A percentile compares a stretch with the other conserved stretches of the same genome.
Evolutionary conservation across 2,113 vertebrate genomes (phyloP).

Genomic region (Spea bombifrons): DNA sequence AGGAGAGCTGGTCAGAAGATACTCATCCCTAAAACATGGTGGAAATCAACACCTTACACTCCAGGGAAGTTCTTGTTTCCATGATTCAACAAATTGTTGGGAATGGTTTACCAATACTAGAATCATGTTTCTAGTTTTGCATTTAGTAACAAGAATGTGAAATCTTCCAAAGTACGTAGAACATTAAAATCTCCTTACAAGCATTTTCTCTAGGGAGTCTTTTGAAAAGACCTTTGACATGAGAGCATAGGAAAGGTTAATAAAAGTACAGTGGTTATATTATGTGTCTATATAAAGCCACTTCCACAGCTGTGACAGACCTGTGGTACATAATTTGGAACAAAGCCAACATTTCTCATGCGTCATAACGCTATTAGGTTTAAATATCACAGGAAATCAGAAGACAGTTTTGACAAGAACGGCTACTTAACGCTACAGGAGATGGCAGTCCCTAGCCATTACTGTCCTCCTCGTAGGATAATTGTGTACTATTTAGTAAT

Average conservation of each 20-base stretch:
- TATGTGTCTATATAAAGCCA: constrained; percentile 4
- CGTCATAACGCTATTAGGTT: not conserved
- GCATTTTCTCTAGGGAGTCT: too few relatives aligned
- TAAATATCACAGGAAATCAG: not conserved
- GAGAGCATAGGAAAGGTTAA: constrained; percentile 11
- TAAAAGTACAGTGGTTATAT: constrained; percentile 8
- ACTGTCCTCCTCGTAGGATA: constrained; percentile 5
- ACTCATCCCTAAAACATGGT: too few relatives aligned
- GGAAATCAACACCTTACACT: too few relatives aligned
- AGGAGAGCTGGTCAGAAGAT: too few relatives aligned
- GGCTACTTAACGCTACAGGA: not conserved
- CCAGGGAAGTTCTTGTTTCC: too few relatives aligned
- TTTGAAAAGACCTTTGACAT: constrained; percentile 17
- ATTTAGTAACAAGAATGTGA: too few relatives aligned
- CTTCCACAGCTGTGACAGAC: not conserved
- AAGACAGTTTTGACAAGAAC: constrained; percentile 17
- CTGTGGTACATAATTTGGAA: not conserved
- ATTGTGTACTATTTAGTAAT: constrained; percentile 29
- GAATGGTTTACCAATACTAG: too few relatives aligned
- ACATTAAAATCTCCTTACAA: too few relatives aligned
- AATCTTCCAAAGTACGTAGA: too few relatives aligned
- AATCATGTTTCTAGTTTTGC: too few relatives aligned
- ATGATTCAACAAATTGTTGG: too few relatives aligned
- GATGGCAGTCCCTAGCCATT: constrained; percentile 4
- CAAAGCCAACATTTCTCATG: not conserved